Base-by-base conservation (phyloP, 2,113 vertebrate genomes). In the Stegastes partitus region DNA sequence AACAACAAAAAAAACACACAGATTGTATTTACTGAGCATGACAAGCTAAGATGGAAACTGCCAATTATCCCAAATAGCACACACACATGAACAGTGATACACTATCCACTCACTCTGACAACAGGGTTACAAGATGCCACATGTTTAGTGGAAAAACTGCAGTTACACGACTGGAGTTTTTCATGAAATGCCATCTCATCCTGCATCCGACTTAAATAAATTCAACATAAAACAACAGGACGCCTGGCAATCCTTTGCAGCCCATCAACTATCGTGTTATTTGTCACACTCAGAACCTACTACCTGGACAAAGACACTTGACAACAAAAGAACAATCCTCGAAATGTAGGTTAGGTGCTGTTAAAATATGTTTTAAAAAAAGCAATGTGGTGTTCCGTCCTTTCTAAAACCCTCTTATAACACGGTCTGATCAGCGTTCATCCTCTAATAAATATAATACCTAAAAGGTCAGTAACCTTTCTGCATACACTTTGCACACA, bases 361-460 rank as follows among this genome's bases (percentile, higher is more conserved):
- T 56, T 62, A 23, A 81, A 84, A 79, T 49, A 18, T 57, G 19
- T 64, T 70, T 0, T 18, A 82, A 83, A 82, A 82, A 67, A 76
- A 44, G 31, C 42, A 68, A 77, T 28, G 3, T 22, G 50, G 76
- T 45, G 50, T 53, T 67, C 56, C 62, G 37, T 80, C 58, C 58
- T 51, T 63, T 56, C 63, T 74, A 57, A 65, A 66, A 67, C 25
- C 21, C 15, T 68, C 12, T 47, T 37, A 31, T 31, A 28, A 68
- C 77, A 81, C 47, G 66, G 23, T 62, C 55, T 31, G 66, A 81
- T 72, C 83, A 64, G 70, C 80, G 16, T 73, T 78, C 67, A 5
- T 63, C 64, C 47, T 68, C 89, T 89, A 87, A 93, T 91, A 92
- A 92, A 90, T 89, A 91, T 89, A 87, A 91, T 79, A 93, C 84